Evolutionary conservation across 1,140 invertebrate genomes (phyloP).

Genomic region (Cydia strobilella): DNA sequence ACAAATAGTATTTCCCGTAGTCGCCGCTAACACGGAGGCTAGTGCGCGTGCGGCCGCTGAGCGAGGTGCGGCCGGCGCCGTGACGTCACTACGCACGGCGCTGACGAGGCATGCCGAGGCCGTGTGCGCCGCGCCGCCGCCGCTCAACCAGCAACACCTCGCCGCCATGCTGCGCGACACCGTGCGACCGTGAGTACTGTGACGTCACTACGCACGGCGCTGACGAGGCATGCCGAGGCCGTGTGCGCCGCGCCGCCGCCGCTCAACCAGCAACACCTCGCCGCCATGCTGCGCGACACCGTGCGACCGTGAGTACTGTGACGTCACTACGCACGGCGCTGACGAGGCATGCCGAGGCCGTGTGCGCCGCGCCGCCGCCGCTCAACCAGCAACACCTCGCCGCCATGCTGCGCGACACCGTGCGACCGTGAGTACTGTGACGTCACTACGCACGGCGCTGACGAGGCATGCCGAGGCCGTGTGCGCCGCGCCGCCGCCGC

Average conservation of each 20-base stretch:
- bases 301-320: constrained; percentile 23
- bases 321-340: too few species aligned
- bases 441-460: too few species aligned
- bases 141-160: constrained; percentile 40
- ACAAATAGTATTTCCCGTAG: constrained; percentile 35
- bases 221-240: constrained; percentile 52
- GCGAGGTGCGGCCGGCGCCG: constrained; percentile 52
- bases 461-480: too few species aligned
- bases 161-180: constrained; percentile 50
- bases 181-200: constrained; percentile 47
- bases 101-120: constrained; percentile 53
- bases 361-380: background rate
- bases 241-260: constrained; percentile 43
- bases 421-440: too few species aligned
- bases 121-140: constrained; percentile 42
- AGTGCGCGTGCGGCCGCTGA: constrained; percentile 59
- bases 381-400: background rate
- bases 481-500: too few species aligned
- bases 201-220: constrained; percentile 39
- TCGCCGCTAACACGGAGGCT: constrained; percentile 54
- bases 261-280: constrained; percentile 39
- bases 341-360: too few species aligned
- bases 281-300: constrained; percentile 43
- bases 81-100: constrained; percentile 48
- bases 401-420: too few species aligned